Conservation (phyloP, 2,113 vertebrate genomes). For the Scolopax mira region DNA sequence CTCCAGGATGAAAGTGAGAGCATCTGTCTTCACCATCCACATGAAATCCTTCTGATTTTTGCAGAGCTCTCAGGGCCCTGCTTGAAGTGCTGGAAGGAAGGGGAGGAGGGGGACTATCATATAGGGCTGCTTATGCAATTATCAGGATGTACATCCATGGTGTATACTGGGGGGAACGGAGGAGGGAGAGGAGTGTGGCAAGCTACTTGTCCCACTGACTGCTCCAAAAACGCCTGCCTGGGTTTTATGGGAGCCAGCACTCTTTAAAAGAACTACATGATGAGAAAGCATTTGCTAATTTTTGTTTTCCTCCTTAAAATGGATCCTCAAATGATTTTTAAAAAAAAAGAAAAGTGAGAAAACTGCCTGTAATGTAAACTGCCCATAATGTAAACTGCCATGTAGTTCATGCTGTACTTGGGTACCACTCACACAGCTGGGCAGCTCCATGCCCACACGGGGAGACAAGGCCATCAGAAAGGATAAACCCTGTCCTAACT, state of each 20-base stretch:
- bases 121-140: neutral
- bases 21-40: conserved; percentile 14
- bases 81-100: neutral
- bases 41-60: neutral
- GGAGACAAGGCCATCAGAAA: neutral
- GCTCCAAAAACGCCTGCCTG: neutral
- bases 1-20: neutral
- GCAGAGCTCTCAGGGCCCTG: neutral
- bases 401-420: neutral
- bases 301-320: neutral
- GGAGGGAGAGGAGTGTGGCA: neutral
- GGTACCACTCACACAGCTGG: neutral
- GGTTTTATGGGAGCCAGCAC: neutral
- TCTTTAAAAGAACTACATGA: neutral
- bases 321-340: neutral
- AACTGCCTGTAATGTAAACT: neutral
- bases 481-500: neutral
- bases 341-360: neutral
- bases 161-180: neutral
- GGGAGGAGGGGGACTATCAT: neutral
- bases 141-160: accelerated
- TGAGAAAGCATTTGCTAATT: neutral
- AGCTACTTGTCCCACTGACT: neutral
- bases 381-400: neutral
- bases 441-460: neutral